Evolutionary conservation across 2,888 invertebrate species (phyloP).

Genomic region (Empis stercorea): DNA sequence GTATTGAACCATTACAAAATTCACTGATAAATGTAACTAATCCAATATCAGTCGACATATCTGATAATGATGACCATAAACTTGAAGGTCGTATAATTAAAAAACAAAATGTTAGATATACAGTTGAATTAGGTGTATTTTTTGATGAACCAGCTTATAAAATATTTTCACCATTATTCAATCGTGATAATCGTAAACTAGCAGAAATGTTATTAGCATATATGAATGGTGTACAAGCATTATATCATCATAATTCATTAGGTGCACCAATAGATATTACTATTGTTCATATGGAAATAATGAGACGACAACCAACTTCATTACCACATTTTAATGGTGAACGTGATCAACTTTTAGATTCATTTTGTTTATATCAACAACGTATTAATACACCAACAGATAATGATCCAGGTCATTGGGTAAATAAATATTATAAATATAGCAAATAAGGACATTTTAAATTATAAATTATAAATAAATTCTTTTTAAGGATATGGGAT

Average conservation of each 20-base stretch:
- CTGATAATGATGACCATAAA: no score
- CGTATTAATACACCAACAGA: conserved; percentile 53
- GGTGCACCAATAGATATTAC: conserved; percentile 52
- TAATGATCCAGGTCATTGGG: neutral
- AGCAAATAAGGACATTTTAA: no score
- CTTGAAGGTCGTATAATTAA: no score
- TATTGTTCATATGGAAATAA: conserved; percentile 55
- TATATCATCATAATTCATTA: conserved; percentile 64
- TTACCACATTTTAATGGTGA: conserved; percentile 54
- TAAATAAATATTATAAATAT: no score
- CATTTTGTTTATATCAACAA: conserved; percentile 60
- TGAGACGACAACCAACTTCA: conserved; percentile 48
- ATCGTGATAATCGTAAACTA: conserved; percentile 49
- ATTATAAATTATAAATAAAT: no score
- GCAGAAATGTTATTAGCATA: conserved; percentile 67
- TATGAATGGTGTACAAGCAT: conserved; percentile 64
- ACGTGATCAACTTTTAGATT: conserved; percentile 51
- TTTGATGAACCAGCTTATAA: conserved; percentile 62
- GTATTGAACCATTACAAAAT: no score
- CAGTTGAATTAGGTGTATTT: conserved; percentile 59
- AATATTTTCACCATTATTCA: conserved; percentile 53
- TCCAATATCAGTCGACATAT: no score
- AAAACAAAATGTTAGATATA: conserved; percentile 31
- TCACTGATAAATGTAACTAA: no score
- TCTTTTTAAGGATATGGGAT: conserved; percentile 58